Conservation (phyloP, 2,888 invertebrate genomes). For the Galerucella nymphaeae region DNA sequence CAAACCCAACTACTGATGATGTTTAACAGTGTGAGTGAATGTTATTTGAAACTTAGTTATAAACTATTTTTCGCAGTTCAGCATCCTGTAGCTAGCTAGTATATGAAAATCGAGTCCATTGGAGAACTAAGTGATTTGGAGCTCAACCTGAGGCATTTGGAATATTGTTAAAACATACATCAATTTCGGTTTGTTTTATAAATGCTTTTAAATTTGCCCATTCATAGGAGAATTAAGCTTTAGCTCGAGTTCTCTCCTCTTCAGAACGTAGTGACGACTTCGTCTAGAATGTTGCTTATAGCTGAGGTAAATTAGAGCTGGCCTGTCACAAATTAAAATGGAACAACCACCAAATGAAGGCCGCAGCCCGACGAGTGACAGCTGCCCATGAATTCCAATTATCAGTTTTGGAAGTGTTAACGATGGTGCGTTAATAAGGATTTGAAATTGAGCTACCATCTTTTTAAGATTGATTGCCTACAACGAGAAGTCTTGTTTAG, state of each 20-base stretch:
- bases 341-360: slow-evolving; percentile 50
- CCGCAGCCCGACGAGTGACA: slow-evolving; percentile 54
- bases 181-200: slow-evolving; percentile 39
- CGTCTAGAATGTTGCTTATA: slow-evolving; percentile 42
- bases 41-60: not conserved
- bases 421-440: slow-evolving; percentile 23
- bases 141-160: not conserved
- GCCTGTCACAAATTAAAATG: slow-evolving; percentile 55
- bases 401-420: slow-evolving; percentile 45
- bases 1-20: not conserved
- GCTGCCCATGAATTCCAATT: slow-evolving; percentile 58
- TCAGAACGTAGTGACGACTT: slow-evolving; percentile 26
- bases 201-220: slow-evolving; percentile 39
- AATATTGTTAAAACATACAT: slow-evolving; percentile 38
- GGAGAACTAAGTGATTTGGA: slow-evolving; percentile 14
- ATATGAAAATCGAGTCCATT: slow-evolving; percentile 18
- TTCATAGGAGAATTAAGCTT: slow-evolving; percentile 42
- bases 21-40: not conserved
- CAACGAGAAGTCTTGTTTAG: no score
- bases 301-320: slow-evolving; percentile 49
- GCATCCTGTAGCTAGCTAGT: not conserved
- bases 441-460: not conserved
- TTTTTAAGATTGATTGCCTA: not conserved
- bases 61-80: not conserved
- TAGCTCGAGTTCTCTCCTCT: slow-evolving; percentile 29